Evolutionary conservation across 2,888 invertebrate genomes (phyloP).

Genomic region (Lepeophtheirus nordmannii): DNA sequence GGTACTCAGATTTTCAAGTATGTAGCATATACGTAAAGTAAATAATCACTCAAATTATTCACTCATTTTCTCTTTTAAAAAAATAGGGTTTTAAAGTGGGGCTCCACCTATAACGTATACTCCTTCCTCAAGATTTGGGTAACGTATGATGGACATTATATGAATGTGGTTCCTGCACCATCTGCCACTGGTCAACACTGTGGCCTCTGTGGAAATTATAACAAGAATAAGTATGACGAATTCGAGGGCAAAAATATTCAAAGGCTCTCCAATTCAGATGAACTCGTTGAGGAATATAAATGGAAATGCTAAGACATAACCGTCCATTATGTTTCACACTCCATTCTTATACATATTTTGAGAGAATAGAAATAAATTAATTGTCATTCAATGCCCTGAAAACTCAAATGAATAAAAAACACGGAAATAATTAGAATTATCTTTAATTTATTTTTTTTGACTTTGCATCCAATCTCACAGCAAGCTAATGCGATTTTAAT

Average conservation of each 20-base stretch:
- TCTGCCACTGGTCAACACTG: slow-evolving; percentile 18
- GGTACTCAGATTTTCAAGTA: slow-evolving; percentile 12
- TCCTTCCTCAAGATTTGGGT: slow-evolving; percentile 16
- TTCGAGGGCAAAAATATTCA: slow-evolving; percentile 4
- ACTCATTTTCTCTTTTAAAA: neutral
- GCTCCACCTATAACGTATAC: slow-evolving; percentile 9
- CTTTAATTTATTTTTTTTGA: too few species aligned
- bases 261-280: neutral
- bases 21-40: too few species aligned
- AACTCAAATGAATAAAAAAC: too few species aligned
- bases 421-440: too few species aligned
- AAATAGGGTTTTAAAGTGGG: slow-evolving; percentile 20
- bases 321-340: too few species aligned
- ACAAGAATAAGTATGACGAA: slow-evolving; percentile 20
- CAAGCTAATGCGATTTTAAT: too few species aligned
- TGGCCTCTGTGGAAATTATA: slow-evolving; percentile 22
- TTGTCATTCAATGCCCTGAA: too few species aligned
- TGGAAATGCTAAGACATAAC: slow-evolving; percentile 18
- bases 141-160: slow-evolving; percentile 5
- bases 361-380: too few species aligned
- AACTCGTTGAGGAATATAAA: slow-evolving; percentile 18
- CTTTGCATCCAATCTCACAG: too few species aligned
- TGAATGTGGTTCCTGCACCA: slow-evolving; percentile 15
- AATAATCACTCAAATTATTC: too few species aligned
- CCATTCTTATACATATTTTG: too few species aligned